Conservation (phyloP, 2,113 vertebrate species). For the Ranitomeya imitator region DNA sequence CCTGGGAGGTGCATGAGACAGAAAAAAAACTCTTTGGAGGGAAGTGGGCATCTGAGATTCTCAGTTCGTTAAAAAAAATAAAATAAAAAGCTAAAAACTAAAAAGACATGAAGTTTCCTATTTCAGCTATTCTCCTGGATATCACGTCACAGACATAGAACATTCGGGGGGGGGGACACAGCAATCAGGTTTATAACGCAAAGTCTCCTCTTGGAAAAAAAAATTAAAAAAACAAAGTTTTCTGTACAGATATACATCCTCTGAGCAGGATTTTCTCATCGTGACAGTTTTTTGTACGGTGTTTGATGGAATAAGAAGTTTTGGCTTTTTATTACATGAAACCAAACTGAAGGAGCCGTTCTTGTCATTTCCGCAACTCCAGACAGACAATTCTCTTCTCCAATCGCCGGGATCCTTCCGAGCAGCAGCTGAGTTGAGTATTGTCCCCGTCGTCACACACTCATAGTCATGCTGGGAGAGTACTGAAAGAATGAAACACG, state of each 20-base stretch:
- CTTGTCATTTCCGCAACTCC: constrained; percentile 68
- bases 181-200: constrained; percentile 77
- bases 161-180: constrained; percentile 74
- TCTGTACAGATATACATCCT: constrained; percentile 83
- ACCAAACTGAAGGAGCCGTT: constrained; percentile 74
- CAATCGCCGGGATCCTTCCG: constrained; percentile 86
- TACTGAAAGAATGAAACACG: constrained; percentile 73
- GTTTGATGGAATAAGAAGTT: constrained; percentile 92
- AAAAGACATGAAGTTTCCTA: constrained; percentile 79
- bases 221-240: constrained; percentile 74
- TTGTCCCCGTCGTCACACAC: constrained; percentile 89
- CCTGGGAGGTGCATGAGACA: constrained; percentile 26
- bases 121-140: constrained; percentile 80
- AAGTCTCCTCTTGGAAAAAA: constrained; percentile 72
- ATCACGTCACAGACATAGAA: constrained; percentile 77
- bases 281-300: constrained; percentile 75
- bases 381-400: constrained; percentile 87
- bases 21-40: constrained; percentile 68
- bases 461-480: constrained; percentile 99
- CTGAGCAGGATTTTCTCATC: constrained; percentile 82
- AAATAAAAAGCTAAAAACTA: constrained; percentile 73
- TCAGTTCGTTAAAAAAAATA: constrained; percentile 77
- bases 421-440: constrained; percentile 87
- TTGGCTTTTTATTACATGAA: constrained; percentile 89
- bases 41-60: constrained; percentile 86